Evolutionary conservation across 2,113 vertebrate genomes (phyloP), one percentile per base, ranked within the genome.

Genomic region (Cygnus buccinator): DNA sequence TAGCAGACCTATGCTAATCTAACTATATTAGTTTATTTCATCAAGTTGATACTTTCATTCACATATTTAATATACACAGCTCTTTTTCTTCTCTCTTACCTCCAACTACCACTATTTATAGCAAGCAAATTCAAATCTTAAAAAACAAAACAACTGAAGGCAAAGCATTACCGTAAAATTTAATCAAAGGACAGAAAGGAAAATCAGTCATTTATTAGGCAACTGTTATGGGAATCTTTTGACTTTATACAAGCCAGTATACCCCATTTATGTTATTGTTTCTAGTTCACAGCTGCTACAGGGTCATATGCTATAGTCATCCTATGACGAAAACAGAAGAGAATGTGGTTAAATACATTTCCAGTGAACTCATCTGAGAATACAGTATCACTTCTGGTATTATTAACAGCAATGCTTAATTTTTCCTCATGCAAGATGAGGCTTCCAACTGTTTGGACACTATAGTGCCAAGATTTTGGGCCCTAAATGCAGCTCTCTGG

Each of bases 311-410:
- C 33, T 80, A 74, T 65, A 74, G 61, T 62, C 59, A 86, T 6
- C 44, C 28, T 57, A 77, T 67, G 87, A 82, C 57, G 86, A 62
- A 94, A 95, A 31, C 44, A 86, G 79, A 85, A 79, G 48, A 76
- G 63, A 78, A 91, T 35, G 81, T 29, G 74, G 90, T 84, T 72
- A 75, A 84, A 87, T 62, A 74, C 19, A 82, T 46, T 94, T 94
- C 80, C 84, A 87, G 70, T 57, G 87, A 93, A 72, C 50, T 82
- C 43, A 77, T 35, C 59, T 52, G 44, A 87, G 41, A 90, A 72
- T 14, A 91, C n/a, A 28, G 13, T 13, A 23, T 14, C 20, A 17
- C 50, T 81, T 57, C 20, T 33, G n/a, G 33, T 22, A 66, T 31
- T 17, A 66, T 22, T 46, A 81, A 70, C 41, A 81, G 41, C 31